Base-by-base conservation (phyloP, 2,113 vertebrate species). In the Oreotrochilus melanogaster region DNA sequence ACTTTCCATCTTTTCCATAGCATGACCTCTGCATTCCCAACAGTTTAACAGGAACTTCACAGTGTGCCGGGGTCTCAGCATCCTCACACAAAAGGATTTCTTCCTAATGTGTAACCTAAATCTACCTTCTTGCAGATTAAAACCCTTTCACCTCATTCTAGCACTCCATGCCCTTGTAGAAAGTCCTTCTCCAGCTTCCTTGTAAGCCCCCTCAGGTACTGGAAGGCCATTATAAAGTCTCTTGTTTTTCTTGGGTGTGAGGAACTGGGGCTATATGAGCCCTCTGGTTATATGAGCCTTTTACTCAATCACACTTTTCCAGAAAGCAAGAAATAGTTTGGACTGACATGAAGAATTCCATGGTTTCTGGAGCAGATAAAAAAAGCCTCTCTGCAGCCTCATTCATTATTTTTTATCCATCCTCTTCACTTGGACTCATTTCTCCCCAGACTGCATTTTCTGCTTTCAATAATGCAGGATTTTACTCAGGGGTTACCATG, bases 401-500 rank as follows among this genome's bases (percentile, higher is more conserved):
- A 39, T 39, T 39, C 45, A 27, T 0, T 48, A 65, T 13, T 24
- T 45, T 39, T 0, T n/a, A 31, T 43, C 50, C 22, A 7, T 51
- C 48, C 28, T 83, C 78, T 82, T 61, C 50, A 14, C 42, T 73
- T 88, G 23, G 74, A 39, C 30, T 17, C 35, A 22, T 47, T 9
- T 28, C 33, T 67, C 33, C 43, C 51, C 30, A 66, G 78, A 67
- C 2, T 6, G 5, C 18, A 22, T 71, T 64, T 92, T 79, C 54
- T 79, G 28, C 21, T 67, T 51, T 35, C 35, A 66, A 28, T 23
- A 71, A 42, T 14, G 48, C 37, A 58, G 16, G 21, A 13, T 7
- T 61, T 89, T 7, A 14, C 60, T 50, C 0, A 80, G 53, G 31
- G 8, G 33, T 62, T 74, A 3, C 27, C 18, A 1, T 3, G 25